phyloP scores from a whole-genome alignment of 2,113 vertebrate genomes.

The Tetrax tetrax region DNA sequence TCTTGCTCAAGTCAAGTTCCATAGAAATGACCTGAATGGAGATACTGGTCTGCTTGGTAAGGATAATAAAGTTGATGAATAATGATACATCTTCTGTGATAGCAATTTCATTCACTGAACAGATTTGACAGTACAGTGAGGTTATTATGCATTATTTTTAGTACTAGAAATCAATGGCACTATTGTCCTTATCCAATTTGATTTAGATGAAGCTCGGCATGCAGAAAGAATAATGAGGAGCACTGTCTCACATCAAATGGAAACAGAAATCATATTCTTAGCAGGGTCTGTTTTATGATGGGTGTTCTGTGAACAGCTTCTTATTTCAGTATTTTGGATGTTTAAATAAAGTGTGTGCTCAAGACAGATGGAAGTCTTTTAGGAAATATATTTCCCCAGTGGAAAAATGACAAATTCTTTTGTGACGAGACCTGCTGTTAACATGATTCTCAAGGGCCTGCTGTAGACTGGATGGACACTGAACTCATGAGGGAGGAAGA shows the following conservation, averaged over 20 bases:
- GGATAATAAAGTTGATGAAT: constrained; percentile 54
- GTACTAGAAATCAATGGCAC: constrained; percentile 61
- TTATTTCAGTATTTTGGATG: constrained; percentile 60
- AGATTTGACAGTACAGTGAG: constrained; percentile 51
- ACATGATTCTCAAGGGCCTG: neutral
- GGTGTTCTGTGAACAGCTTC: constrained; percentile 14
- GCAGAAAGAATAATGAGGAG: constrained; percentile 50
- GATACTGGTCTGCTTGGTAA: neutral
- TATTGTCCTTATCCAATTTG: constrained; percentile 67
- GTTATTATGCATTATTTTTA: constrained; percentile 69
- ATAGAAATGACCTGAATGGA: constrained; percentile 41
- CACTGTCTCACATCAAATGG: constrained; percentile 40
- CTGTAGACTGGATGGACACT: neutral
- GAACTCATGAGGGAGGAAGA: neutral
- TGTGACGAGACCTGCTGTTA: neutral
- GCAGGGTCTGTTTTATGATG: constrained; percentile 54
- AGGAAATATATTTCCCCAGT: neutral
- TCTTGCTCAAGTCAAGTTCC: constrained; percentile 15
- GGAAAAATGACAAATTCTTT: neutral
- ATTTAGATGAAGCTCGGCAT: constrained; percentile 54
- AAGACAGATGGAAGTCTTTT: constrained; percentile 18
- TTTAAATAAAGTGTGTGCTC: constrained; percentile 30
- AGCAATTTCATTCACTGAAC: constrained; percentile 49
- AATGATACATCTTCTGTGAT: constrained; percentile 52
- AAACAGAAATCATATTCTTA: constrained; percentile 62